Percentiles rank a stretch among this genome's conserved stretches.
Conservation (phyloP, 2,797 vertebrate genomes). For the Knipowitschia caucasica region DNA sequence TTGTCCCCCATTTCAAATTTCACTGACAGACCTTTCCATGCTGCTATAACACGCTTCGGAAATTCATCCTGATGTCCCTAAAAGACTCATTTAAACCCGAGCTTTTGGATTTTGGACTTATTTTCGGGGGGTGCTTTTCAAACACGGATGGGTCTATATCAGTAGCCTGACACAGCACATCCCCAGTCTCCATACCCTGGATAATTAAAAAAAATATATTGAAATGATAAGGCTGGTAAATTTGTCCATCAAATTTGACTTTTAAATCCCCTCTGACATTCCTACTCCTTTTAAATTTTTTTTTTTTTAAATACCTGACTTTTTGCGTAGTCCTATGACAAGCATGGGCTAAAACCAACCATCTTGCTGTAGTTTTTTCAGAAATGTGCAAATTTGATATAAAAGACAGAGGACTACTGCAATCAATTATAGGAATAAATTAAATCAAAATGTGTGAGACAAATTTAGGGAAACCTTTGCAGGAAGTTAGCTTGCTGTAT, state of each 20-base stretch:
- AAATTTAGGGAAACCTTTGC: no score
- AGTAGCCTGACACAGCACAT: background rate
- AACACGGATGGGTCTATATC: background rate
- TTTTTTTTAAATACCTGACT: background rate
- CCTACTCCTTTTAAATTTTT: background rate
- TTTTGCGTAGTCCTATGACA: background rate
- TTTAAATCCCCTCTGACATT: background rate
- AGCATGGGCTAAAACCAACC: background rate
- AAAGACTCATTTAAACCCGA: slow-evolving; percentile 58
- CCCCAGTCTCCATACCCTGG: background rate
- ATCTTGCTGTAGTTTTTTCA: no score
- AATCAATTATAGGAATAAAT: no score
- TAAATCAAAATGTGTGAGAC: no score
- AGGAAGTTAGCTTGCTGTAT: no score
- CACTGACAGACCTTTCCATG: slow-evolving; percentile 60
- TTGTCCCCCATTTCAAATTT: slow-evolving; percentile 72
- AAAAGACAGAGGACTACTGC: no score
- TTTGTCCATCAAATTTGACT: slow-evolving; percentile 1
- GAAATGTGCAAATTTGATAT: no score
- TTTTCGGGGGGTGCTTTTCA: slow-evolving; percentile 43
- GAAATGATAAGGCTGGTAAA: slow-evolving; percentile 1
- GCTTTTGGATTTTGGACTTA: slow-evolving; percentile 44
- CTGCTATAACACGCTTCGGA: slow-evolving; percentile 52
- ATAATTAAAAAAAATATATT: slow-evolving; percentile 5
- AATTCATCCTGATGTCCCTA: slow-evolving; percentile 48